Conservation (phyloP, 1,140 invertebrate species). For the Mycetomoellerius zeteki region DNA sequence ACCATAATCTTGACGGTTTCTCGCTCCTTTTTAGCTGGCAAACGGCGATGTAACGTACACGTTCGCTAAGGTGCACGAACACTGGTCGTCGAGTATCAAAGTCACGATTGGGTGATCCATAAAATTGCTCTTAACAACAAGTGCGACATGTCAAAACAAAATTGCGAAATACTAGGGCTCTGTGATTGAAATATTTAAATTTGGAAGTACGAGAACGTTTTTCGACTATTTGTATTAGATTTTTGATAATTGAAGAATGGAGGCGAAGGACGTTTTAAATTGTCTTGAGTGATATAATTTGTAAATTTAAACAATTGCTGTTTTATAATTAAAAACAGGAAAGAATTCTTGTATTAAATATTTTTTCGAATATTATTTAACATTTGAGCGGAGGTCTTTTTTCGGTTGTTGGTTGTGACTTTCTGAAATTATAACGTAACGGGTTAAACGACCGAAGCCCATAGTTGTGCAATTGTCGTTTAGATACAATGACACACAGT, state of each 20-base stretch:
- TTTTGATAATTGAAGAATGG: not conserved
- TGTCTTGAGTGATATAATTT: not conserved
- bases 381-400: not conserved
- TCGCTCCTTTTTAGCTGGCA: slow-evolving; percentile 41
- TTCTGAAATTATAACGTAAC: not conserved
- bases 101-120: slow-evolving; percentile 29
- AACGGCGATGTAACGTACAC: not conserved
- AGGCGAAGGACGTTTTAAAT: not conserved
- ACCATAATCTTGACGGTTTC: slow-evolving; percentile 51
- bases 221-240: not conserved
- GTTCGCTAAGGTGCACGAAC: not conserved
- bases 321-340: not conserved
- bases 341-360: not conserved
- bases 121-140: slow-evolving; percentile 21
- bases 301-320: not conserved
- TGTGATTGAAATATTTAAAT: not conserved
- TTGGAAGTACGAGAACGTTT: not conserved
- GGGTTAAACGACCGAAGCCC: too few species aligned
- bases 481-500: slow-evolving; percentile 18
- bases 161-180: not conserved
- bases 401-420: not conserved
- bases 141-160: not conserved
- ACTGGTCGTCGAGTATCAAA: slow-evolving; percentile 6
- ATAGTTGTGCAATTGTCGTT: not conserved
- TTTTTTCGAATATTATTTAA: not conserved